phyloP scores from a whole-genome alignment of 1,140 invertebrate genomes.

The Bradysia coprophila region DNA sequence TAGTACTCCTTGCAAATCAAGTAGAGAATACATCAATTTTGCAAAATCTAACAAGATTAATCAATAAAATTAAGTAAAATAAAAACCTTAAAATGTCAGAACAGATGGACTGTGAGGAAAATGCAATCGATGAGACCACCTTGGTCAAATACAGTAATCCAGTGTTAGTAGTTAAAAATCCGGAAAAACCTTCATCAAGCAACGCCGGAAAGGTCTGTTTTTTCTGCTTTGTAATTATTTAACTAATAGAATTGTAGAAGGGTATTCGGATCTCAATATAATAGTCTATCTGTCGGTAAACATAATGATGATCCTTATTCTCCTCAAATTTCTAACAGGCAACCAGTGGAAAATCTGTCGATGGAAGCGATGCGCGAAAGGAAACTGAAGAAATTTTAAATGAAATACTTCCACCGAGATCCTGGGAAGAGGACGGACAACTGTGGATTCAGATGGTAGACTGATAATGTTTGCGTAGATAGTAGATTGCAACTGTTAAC shows the following conservation, averaged over 20 bases:
- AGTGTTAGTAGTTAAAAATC: conserved; percentile 55
- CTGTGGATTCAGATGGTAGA: conserved; percentile 74
- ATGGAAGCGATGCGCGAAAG: conserved; percentile 32
- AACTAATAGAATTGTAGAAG: neutral
- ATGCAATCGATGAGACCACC: no score
- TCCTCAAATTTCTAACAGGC: no score
- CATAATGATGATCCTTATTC: no score
- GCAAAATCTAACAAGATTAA: no score
- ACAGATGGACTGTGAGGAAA: no score
- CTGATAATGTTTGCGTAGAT: conserved; percentile 5
- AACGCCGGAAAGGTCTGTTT: no score
- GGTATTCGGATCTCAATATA: neutral
- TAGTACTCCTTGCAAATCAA: no score
- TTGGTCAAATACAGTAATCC: conserved; percentile 86
- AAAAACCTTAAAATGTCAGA: no score
- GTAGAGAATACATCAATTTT: no score
- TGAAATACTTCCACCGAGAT: conserved; percentile 82
- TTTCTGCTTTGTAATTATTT: conserved; percentile 3
- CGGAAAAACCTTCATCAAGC: conserved; percentile 36
- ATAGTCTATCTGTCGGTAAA: conserved; percentile 11
- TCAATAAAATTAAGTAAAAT: no score
- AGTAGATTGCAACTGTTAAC: neutral
- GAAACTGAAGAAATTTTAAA: conserved; percentile 90
- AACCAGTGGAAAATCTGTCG: conserved; percentile 14
- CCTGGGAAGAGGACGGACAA: conserved; percentile 83